These are phyloP conservation scores for Alentia gelatinosa DNA, from an alignment of 2,888 invertebrate genomes.

Conservation along the genomic window DNA sequence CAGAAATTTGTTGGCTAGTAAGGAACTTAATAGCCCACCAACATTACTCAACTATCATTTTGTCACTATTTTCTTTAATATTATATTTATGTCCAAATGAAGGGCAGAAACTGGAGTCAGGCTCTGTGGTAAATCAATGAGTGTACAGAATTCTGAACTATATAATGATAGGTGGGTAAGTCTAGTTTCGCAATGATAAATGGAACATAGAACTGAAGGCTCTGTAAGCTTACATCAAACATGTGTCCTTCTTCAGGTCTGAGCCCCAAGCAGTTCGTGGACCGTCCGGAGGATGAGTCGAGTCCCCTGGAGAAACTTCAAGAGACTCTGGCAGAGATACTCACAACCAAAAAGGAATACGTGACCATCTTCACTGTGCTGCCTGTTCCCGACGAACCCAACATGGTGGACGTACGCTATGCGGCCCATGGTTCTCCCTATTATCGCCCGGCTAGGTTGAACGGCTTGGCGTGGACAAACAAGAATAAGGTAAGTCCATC, in stretches of 20 bases:
- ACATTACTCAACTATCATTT: no score
- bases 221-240: no score
- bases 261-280: slow-evolving; percentile 96
- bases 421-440: slow-evolving; percentile 97
- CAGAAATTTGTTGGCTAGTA: no score
- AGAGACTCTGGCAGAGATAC: slow-evolving; percentile 90
- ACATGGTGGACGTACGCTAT: slow-evolving; percentile 88
- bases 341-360: slow-evolving; percentile 90
- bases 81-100: no score
- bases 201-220: no score
- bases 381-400: slow-evolving; percentile 68
- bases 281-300: not conserved
- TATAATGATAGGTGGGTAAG: no score
- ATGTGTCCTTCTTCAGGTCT: slow-evolving; percentile 86
- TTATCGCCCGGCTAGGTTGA: slow-evolving; percentile 95
- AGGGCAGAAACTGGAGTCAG: no score
- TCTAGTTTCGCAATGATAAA: no score
- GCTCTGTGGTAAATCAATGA: no score
- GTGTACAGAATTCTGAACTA: no score
- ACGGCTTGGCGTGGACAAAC: slow-evolving; percentile 88
- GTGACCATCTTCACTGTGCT: slow-evolving; percentile 98
- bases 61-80: no score
- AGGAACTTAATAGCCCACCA: no score
- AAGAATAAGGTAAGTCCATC: slow-evolving; percentile 61
- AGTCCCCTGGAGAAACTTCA: not conserved